Evolutionary conservation across 2,113 vertebrate species (phyloP).

Genomic region (Lota lota): DNA sequence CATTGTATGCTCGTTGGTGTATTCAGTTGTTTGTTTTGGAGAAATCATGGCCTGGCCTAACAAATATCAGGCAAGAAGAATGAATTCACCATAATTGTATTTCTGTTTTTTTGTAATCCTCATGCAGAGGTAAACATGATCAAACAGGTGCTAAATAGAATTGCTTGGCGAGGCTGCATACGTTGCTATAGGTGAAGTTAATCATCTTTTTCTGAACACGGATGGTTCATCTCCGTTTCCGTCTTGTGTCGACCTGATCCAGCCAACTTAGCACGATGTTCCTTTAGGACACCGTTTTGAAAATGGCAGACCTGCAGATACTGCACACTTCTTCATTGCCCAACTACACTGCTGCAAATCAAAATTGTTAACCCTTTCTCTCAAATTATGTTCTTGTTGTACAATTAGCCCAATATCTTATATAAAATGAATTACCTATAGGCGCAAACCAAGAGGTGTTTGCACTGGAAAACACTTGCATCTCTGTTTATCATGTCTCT

Average conservation of each 20-base stretch:
- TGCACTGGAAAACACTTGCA: not conserved
- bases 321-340: not conserved
- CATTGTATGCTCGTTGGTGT: no score
- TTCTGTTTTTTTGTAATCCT: no score
- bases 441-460: slow-evolving; percentile 7
- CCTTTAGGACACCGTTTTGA: not conserved
- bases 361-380: not conserved
- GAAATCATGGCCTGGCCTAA: no score
- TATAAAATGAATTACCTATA: not conserved
- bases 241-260: not conserved
- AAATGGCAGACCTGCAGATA: not conserved
- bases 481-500: slow-evolving; percentile 5
- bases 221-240: slow-evolving; percentile 1
- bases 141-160: slow-evolving; percentile 13
- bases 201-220: slow-evolving; percentile 16
- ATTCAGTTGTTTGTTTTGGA: no score
- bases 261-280: not conserved
- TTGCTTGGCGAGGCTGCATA: slow-evolving; percentile 8
- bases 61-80: no score
- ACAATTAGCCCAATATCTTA: not conserved
- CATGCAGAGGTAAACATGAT: no score
- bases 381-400: not conserved
- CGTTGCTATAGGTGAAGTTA: slow-evolving; percentile 9
- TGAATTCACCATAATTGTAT: no score
- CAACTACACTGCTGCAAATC: not conserved